Evolutionary conservation across 2,888 invertebrate species (phyloP).

Genomic region (Dermolepida albohirtum): DNA sequence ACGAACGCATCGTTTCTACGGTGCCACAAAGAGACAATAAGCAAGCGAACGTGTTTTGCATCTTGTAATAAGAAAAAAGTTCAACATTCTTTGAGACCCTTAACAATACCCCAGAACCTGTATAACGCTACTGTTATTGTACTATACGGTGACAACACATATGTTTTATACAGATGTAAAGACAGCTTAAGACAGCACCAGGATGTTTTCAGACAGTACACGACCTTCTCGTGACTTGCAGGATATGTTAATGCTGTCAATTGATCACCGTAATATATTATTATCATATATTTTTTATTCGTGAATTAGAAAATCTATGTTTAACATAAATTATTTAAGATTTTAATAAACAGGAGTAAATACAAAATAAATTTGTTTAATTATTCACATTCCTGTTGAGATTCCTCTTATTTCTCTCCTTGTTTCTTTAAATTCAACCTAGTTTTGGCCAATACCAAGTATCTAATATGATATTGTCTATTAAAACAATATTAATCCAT

Average conservation of each 20-base stretch:
- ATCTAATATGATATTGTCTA: too few species aligned
- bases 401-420: too few species aligned
- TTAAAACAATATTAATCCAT: too few species aligned
- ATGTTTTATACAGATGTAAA: conserved; percentile 41
- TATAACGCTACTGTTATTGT: conserved; percentile 39
- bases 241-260: conserved; percentile 48
- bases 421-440: too few species aligned
- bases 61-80: conserved; percentile 36
- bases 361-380: too few species aligned
- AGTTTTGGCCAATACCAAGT: too few species aligned
- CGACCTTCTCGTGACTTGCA: conserved; percentile 48
- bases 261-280: conserved; percentile 44
- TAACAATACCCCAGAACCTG: conserved; percentile 39
- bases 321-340: too few species aligned
- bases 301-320: conserved; percentile 14
- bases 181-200: conserved; percentile 41
- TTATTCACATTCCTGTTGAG: too few species aligned
- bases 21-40: conserved; percentile 32
- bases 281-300: conserved; percentile 16
- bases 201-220: conserved; percentile 41
- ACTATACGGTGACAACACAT: conserved; percentile 37
- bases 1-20: conserved; percentile 29
- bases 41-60: conserved; percentile 38
- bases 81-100: conserved; percentile 31
- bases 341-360: too few species aligned